Percentiles rank a stretch among this genome's conserved stretches.
phyloP scores from a whole-genome alignment of 2,888 invertebrate genomes.

The Kryphioiulus occultus region DNA sequence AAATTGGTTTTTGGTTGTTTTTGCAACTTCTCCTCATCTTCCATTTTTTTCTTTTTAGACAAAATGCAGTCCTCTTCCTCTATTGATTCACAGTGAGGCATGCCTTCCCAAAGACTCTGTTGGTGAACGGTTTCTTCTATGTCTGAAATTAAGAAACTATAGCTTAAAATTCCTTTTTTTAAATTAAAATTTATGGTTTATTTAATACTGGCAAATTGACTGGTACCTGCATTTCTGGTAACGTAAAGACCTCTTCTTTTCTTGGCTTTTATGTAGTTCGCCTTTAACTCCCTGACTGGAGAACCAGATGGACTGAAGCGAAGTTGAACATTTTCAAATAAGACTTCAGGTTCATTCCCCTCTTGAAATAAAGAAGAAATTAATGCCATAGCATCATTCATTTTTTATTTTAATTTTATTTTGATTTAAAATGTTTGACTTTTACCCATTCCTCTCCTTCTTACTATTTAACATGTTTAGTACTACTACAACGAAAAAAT shows the following conservation, averaged over 20 bases:
- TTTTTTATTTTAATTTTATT: no score
- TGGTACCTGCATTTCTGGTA: not conserved
- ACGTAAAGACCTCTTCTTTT: constrained; percentile 25
- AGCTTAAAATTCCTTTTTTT: not conserved
- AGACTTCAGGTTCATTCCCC: not conserved
- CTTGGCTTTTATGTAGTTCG: constrained; percentile 3
- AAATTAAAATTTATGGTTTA: no score
- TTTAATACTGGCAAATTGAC: no score
- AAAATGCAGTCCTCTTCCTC: not conserved
- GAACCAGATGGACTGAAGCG: not conserved
- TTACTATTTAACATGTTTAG: no score
- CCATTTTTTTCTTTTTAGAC: not conserved
- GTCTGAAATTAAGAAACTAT: no score
- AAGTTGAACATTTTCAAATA: not conserved
- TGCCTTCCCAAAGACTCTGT: not conserved
- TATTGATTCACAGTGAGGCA: not conserved
- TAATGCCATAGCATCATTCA: not conserved
- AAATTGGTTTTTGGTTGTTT: not conserved
- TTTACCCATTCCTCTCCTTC: no score
- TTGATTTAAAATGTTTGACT: no score
- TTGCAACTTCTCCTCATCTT: not conserved
- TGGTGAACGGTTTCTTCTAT: not conserved
- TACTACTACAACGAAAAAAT: no score
- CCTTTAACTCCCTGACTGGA: not conserved
- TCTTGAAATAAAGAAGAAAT: not conserved